Percentiles rank a stretch among this genome's conserved stretches.
Evolutionary conservation across 30 jellyfish, hydroid and myxozoan genomes (phyloP).

Genomic region (Rhopilema esculentum): DNA sequence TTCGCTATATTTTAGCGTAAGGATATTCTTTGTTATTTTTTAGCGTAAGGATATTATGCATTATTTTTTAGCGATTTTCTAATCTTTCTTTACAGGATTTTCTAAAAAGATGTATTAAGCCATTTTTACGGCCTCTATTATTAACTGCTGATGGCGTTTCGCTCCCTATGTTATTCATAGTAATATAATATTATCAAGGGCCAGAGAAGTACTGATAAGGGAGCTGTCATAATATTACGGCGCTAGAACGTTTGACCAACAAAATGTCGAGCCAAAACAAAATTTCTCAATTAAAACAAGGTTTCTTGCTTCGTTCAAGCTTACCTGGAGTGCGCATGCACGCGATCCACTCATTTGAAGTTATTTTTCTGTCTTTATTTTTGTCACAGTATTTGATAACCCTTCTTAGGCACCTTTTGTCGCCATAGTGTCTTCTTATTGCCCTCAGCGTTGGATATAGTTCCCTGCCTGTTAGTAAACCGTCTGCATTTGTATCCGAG

Average conservation of each 20-base stretch:
- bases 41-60: too few relatives aligned
- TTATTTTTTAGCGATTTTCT: too few relatives aligned
- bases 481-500: constrained; percentile 72
- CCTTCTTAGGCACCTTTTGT: constrained; percentile 76
- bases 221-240: too few relatives aligned
- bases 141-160: too few relatives aligned
- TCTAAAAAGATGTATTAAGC: too few relatives aligned
- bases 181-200: too few relatives aligned
- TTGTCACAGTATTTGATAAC: constrained; percentile 77
- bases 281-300: not conserved
- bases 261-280: too few relatives aligned
- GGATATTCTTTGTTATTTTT: not conserved
- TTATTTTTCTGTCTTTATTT: constrained; percentile 69
- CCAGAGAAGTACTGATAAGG: too few relatives aligned
- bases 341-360: constrained; percentile 66
- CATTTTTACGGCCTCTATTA: too few relatives aligned
- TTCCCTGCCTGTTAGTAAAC: constrained; percentile 70
- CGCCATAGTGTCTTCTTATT: constrained; percentile 70
- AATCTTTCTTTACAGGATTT: too few relatives aligned
- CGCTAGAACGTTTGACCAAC: too few relatives aligned
- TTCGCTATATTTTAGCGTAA: not conserved
- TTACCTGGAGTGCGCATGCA: constrained; percentile 66
- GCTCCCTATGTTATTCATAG: too few relatives aligned
- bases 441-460: constrained; percentile 62
- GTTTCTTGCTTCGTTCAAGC: not conserved